These are phyloP conservation scores for Caenorhabditis wallacei DNA, from an alignment of 2,888 invertebrate genomes.

Conservation along the genomic window DNA sequence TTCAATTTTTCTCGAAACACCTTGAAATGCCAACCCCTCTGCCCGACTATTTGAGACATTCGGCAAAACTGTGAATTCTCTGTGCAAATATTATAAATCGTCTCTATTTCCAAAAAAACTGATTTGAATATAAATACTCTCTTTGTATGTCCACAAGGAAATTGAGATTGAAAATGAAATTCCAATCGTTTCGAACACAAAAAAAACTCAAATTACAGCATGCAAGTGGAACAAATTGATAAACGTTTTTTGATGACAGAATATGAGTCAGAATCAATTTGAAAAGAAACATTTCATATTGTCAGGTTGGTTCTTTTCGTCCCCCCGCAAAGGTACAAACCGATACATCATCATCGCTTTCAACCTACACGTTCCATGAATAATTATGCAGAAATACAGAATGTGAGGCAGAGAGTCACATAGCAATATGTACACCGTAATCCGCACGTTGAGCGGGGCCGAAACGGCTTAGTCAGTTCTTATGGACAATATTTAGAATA, in stretches of 20 bases:
- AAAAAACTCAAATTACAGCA: slow-evolving; percentile 42
- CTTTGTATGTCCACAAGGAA: slow-evolving; percentile 25
- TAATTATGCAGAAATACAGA: slow-evolving; percentile 58
- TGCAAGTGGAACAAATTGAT: slow-evolving; percentile 55
- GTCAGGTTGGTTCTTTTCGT: slow-evolving; percentile 18
- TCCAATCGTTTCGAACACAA: slow-evolving; percentile 54
- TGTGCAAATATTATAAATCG: slow-evolving; percentile 49
- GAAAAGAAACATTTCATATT: slow-evolving; percentile 43
- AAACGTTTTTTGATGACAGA: slow-evolving; percentile 46
- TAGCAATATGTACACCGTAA: slow-evolving; percentile 55
- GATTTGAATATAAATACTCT: slow-evolving; percentile 64
- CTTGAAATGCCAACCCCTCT: slow-evolving; percentile 57
- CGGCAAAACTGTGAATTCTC: slow-evolving; percentile 55
- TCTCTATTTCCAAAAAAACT: slow-evolving; percentile 49
- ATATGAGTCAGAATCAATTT: slow-evolving; percentile 39
- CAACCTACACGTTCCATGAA: slow-evolving; percentile 60
- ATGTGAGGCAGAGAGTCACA: slow-evolving; percentile 24
- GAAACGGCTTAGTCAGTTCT: slow-evolving; percentile 62
- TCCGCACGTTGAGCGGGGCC: slow-evolving; percentile 54
- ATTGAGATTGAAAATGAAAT: slow-evolving; percentile 43
- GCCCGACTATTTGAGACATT: slow-evolving; percentile 47
- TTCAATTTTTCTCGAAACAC: slow-evolving; percentile 55
- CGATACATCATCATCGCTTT: slow-evolving; percentile 47
- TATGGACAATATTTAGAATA: slow-evolving; percentile 54
- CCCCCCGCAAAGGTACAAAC: slow-evolving; percentile 54